Conservation (phyloP, 2,113 vertebrate species). For the Pao palembangensis region DNA sequence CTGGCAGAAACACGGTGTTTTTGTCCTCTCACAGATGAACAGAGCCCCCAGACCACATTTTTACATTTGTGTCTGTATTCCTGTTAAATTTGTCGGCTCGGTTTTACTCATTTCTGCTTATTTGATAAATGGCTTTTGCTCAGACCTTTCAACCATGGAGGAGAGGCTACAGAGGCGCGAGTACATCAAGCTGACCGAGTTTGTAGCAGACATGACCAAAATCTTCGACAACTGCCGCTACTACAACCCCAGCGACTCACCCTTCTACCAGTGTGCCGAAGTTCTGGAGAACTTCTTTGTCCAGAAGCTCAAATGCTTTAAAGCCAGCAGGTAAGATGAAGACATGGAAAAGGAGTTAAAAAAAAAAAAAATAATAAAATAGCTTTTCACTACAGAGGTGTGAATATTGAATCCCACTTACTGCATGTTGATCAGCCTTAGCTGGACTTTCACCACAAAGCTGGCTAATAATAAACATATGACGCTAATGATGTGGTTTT, state of each 20-base stretch:
- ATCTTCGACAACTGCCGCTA: constrained; percentile 99
- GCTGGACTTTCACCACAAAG: constrained; percentile 38
- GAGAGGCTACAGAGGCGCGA: constrained; percentile 90
- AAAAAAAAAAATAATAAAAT: neutral
- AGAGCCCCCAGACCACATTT: no score
- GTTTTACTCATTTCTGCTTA: no score
- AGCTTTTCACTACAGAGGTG: neutral
- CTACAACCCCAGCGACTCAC: constrained; percentile 98
- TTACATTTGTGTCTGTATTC: no score
- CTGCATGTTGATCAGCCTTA: constrained; percentile 9
- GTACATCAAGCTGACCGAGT: constrained; percentile 96
- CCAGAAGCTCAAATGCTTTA: constrained; percentile 99
- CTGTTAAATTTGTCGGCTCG: no score
- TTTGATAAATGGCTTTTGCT: no score
- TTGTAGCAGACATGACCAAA: constrained; percentile 99
- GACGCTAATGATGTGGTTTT: neutral
- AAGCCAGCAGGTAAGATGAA: constrained; percentile 94
- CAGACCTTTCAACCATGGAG: constrained; percentile 98
- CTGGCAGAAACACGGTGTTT: no score
- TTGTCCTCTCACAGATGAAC: no score
- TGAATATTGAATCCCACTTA: neutral
- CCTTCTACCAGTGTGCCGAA: constrained; percentile 98
- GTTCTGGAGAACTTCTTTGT: constrained; percentile 98
- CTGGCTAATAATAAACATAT: neutral
- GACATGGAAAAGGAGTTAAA: neutral